These are phyloP conservation scores for Sebastes minor DNA, from an alignment of 2,797 vertebrate species.

Conservation along the genomic window DNA sequence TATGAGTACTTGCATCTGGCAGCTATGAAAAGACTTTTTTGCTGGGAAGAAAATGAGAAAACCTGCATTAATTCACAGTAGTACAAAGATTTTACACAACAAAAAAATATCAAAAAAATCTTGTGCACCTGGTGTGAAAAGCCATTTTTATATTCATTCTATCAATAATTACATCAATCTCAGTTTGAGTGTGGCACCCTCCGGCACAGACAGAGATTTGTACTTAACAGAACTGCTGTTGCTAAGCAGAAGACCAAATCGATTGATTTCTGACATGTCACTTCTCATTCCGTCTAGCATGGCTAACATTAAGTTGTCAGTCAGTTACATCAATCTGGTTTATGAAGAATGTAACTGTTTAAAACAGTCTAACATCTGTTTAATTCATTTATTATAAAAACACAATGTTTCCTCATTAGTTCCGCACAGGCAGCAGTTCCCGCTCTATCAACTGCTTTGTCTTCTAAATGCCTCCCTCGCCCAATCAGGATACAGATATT, in stretches of 20 bases:
- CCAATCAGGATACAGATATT: conserved; percentile 2
- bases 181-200: background rate
- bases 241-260: background rate
- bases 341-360: background rate
- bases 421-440: background rate
- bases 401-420: background rate
- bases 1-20: conserved; percentile 8
- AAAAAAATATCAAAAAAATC: conserved; percentile 1
- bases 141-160: background rate
- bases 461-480: background rate
- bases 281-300: background rate
- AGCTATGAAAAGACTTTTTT: background rate
- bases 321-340: background rate
- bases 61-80: conserved; percentile 10
- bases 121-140: conserved; percentile 1
- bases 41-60: background rate
- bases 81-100: background rate
- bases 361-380: background rate
- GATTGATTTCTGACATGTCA: background rate
- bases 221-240: background rate
- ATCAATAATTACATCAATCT: conserved; percentile 10
- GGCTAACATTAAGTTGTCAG: background rate
- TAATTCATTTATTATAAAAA: background rate
- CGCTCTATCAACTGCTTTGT: conserved; percentile 2
- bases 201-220: background rate